These are phyloP conservation scores for Sinosuthora webbiana DNA, from an alignment of 2,113 vertebrate species.

Conservation along the genomic window DNA sequence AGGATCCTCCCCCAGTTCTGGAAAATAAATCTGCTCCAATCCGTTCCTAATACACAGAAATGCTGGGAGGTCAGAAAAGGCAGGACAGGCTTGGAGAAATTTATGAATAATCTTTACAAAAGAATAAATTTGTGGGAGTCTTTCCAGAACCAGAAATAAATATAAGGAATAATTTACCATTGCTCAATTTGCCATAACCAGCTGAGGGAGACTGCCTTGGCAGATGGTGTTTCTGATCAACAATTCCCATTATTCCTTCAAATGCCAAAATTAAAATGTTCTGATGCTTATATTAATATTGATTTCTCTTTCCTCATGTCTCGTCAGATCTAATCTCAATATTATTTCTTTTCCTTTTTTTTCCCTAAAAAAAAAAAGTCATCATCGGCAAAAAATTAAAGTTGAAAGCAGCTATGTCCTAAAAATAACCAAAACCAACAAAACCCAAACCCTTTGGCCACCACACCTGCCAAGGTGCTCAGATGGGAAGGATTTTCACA, in stretches of 20 bases:
- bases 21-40: background rate
- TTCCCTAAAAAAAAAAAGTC: background rate
- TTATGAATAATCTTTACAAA: background rate
- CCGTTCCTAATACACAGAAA: background rate
- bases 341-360: background rate
- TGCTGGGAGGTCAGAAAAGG: background rate
- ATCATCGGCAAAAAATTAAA: background rate
- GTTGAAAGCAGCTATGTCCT: background rate
- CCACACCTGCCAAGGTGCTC: background rate
- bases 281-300: constrained; percentile 4
- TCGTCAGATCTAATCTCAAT: constrained; percentile 17
- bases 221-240: constrained; percentile 45
- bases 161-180: background rate
- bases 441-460: background rate
- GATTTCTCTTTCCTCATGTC: background rate
- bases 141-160: constrained; percentile 31
- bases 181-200: background rate
- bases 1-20: background rate
- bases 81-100: background rate
- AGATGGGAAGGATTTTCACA: background rate
- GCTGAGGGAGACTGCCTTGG: constrained; percentile 1
- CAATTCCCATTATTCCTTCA: constrained; percentile 38
- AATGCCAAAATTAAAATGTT: constrained; percentile 20
- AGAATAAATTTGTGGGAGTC: background rate
- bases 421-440: background rate